Conservation (phyloP, 2,797 vertebrate genomes). For the Astyanax mexicanus region DNA sequence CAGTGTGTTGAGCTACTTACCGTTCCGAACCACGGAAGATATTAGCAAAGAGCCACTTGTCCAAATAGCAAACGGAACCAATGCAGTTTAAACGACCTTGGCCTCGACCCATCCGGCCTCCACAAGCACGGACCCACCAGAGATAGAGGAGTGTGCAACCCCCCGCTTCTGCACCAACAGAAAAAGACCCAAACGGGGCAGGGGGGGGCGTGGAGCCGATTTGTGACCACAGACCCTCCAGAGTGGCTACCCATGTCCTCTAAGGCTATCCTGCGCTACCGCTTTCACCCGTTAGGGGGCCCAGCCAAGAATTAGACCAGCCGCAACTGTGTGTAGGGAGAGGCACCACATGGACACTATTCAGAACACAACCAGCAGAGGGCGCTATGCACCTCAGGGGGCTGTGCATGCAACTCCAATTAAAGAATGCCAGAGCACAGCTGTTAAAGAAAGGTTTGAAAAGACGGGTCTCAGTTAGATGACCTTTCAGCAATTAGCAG, state of each 20-base stretch:
- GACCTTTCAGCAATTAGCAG: constrained; percentile 60
- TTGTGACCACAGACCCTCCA: constrained; percentile 87
- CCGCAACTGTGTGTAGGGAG: constrained; percentile 94
- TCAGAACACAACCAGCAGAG: constrained; percentile 93
- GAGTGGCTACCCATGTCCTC: constrained; percentile 85
- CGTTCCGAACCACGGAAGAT: constrained; percentile 85
- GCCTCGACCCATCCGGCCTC: constrained; percentile 85
- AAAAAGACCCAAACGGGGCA: constrained; percentile 84
- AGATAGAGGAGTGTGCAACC: constrained; percentile 82
- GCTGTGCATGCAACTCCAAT: constrained; percentile 82
- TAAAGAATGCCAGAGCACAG: constrained; percentile 86
- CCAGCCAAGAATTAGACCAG: constrained; percentile 95
- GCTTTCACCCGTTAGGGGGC: constrained; percentile 87
- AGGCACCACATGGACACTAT: constrained; percentile 95
- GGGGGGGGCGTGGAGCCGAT: constrained; percentile 73
- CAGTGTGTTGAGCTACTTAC: constrained; percentile 88
- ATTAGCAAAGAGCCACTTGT: constrained; percentile 96
- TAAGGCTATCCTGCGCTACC: constrained; percentile 98
- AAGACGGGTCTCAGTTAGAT: constrained; percentile 82
- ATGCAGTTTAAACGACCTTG: constrained; percentile 89
- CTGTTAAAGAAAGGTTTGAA: constrained; percentile 84
- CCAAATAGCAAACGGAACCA: constrained; percentile 96
- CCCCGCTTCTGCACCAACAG: constrained; percentile 84
- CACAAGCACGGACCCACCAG: constrained; percentile 87
- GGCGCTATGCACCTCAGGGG: constrained; percentile 82